Base-by-base conservation (phyloP, 1,140 invertebrate species). In the Brachionus plicatilis region DNA sequence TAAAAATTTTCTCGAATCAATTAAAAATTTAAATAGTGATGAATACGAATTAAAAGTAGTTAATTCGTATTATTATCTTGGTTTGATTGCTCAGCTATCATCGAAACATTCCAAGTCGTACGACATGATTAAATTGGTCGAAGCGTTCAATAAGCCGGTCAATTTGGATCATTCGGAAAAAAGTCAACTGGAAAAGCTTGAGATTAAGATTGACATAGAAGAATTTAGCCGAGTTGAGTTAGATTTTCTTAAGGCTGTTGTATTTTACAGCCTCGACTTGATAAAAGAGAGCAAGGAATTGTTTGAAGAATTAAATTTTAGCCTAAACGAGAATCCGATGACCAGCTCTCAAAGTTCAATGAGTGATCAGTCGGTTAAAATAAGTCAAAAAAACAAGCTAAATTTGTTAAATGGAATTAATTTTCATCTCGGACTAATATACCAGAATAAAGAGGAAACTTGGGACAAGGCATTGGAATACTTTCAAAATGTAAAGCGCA, bases 11-110 rank as follows among this genome's bases (percentile, higher is more conserved):
- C 24, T 76, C 12, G 12, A 24, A 20, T 29, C 47, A 29, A 41
- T 47, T 3, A 76, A 76, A 50, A 76, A 50, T 50, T n/a, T 50
- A 47, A 29, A 29, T 76, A 41, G 20, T 12, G 43, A 76, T 24
- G 68, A 72, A 17, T 43, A 41, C 20, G 68, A 72, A 41, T 24
- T 50, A 37, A 76, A 76, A 76, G 43, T 76, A n/a, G 11, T 50
- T 1, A 76, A 76, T 76, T 76, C 43, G 8, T 76, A 76, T 33
- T 76, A 76, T 50, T 76, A 76, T 37, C 27, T 76, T 11, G 41
- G 37, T 27, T 12, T 76, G 6, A 76, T 76, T 27, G 29, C 33
- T 20, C 68, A 76, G 43, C 17, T 76, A 11, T 29, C 20, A 47
- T 50, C 11, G 1, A 76, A 76, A 50, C 27, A 20, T 76, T 24